These are phyloP conservation scores for Agapostemon virescens DNA, from an alignment of 2,888 invertebrate species.

Conservation along the genomic window DNA sequence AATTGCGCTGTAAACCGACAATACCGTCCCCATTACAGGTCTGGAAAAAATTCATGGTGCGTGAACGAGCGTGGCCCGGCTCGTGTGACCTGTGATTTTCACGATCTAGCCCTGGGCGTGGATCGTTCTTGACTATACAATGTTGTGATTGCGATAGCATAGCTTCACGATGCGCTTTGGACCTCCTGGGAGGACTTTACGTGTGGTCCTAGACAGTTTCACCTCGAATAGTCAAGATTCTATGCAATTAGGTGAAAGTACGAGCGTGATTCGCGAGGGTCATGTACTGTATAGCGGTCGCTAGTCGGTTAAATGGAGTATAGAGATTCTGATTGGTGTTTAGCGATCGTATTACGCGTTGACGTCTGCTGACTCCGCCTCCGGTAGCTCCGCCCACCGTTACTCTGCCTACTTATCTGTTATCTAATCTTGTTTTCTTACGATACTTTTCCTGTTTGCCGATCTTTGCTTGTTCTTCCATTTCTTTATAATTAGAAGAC, in stretches of 20 bases:
- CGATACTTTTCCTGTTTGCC: too few species aligned
- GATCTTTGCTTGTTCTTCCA: too few species aligned
- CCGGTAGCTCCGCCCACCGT: not conserved
- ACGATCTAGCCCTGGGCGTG: slow-evolving; percentile 35
- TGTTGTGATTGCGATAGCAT: slow-evolving; percentile 37
- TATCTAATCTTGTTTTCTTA: not conserved
- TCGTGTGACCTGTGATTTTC: slow-evolving; percentile 39
- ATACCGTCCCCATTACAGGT: not conserved
- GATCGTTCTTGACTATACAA: slow-evolving; percentile 33
- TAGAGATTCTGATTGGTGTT: not conserved
- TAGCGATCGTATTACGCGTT: not conserved
- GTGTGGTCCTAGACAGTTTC: slow-evolving; percentile 12
- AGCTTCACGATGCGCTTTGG: not conserved
- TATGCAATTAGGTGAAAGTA: slow-evolving; percentile 36
- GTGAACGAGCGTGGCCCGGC: slow-evolving; percentile 13
- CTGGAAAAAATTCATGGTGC: slow-evolving; percentile 14
- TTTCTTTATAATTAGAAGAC: too few species aligned
- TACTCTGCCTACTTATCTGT: not conserved
- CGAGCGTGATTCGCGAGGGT: slow-evolving; percentile 2
- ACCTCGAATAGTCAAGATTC: not conserved
- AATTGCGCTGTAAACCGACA: slow-evolving; percentile 6
- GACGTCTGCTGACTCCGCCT: not conserved
- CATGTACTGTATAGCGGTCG: not conserved
- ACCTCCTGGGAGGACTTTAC: slow-evolving; percentile 35
- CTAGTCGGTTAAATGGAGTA: not conserved